phyloP scores from a whole-genome alignment of 2,797 vertebrate species.

The Anabacerthia variegaticeps region DNA sequence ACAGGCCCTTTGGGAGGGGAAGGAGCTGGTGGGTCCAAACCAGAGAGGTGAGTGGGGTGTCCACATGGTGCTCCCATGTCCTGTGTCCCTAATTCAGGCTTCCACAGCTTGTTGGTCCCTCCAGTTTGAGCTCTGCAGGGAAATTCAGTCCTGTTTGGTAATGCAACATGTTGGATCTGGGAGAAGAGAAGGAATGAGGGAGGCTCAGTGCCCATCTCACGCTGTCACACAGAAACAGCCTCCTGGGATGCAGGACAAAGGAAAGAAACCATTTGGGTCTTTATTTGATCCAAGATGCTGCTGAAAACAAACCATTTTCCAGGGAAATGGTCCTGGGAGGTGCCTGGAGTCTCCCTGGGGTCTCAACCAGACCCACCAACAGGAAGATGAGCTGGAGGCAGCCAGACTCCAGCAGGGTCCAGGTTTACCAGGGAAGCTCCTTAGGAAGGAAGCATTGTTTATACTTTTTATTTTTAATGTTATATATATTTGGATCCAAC shows the following conservation, averaged over 20 bases:
- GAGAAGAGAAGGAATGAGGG: not conserved
- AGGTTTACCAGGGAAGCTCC: not conserved
- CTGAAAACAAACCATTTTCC: not conserved
- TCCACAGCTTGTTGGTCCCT: not conserved
- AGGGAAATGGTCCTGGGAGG: not conserved
- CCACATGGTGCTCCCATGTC: not conserved
- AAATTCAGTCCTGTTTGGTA: fast-evolving
- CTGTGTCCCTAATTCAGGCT: not conserved
- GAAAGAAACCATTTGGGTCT: not conserved
- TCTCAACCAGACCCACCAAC: not conserved
- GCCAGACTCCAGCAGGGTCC: not conserved
- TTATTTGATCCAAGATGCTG: not conserved
- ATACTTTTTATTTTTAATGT: slow-evolving; percentile 39
- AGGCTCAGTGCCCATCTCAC: not conserved
- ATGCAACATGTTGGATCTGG: fast-evolving
- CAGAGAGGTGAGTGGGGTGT: not conserved
- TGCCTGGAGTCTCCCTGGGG: not conserved
- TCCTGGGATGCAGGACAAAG: not conserved
- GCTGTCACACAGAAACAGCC: fast-evolving
- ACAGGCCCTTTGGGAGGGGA: not conserved
- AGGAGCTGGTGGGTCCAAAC: not conserved
- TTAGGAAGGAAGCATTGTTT: slow-evolving; percentile 33
- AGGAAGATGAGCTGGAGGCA: not conserved
- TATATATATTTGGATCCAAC: not conserved
- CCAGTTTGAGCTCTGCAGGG: not conserved